Evolutionary conservation across 2,113 vertebrate genomes (phyloP).

Genomic region (Seriola rivoliana): DNA sequence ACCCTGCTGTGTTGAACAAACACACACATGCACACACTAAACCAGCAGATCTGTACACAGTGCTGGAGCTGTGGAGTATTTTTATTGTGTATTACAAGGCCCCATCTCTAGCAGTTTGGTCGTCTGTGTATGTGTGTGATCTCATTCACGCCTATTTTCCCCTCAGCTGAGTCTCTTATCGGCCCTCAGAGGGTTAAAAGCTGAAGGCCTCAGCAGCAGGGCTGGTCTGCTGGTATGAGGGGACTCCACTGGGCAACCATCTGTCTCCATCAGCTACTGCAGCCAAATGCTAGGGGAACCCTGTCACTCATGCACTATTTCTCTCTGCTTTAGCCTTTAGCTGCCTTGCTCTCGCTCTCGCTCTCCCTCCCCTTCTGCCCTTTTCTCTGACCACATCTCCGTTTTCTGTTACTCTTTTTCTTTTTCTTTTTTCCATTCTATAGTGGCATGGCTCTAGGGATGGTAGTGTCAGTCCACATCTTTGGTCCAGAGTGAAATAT

Average conservation of each 20-base stretch:
- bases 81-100: not conserved
- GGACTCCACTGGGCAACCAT: constrained; percentile 70
- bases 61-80: constrained; percentile 1
- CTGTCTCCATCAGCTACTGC: constrained; percentile 61
- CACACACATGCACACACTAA: not conserved
- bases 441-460: not conserved
- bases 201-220: constrained; percentile 58
- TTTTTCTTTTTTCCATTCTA: not conserved
- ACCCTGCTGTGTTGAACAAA: constrained; percentile 14
- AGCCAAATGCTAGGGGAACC: constrained; percentile 58
- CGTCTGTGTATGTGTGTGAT: constrained; percentile 23
- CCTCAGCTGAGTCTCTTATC: constrained; percentile 43
- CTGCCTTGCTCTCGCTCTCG: not conserved
- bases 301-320: constrained; percentile 58
- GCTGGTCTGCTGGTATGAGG: constrained; percentile 64
- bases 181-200: constrained; percentile 69
- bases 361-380: not conserved
- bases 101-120: not conserved
- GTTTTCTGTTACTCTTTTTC: constrained; percentile 7
- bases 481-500: constrained; percentile 11
- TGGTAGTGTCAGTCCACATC: not conserved
- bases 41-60: not conserved
- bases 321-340: constrained; percentile 42
- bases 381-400: constrained; percentile 13
- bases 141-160: constrained; percentile 32